Evolutionary conservation across 2,113 vertebrate species (phyloP).

Genomic region (Cryptotis parvus): DNA sequence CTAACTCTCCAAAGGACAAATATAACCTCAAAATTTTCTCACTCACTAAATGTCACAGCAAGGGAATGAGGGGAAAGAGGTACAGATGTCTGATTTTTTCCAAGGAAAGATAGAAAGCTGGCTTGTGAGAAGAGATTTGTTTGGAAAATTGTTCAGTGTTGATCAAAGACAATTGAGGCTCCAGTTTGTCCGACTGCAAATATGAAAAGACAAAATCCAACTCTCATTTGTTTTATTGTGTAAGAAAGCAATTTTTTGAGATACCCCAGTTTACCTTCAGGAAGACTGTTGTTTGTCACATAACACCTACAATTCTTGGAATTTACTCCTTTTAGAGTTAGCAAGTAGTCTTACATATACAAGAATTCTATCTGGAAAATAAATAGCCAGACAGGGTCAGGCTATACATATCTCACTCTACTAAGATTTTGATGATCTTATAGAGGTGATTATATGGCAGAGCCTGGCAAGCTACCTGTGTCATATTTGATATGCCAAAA

Average conservation of each 20-base stretch:
- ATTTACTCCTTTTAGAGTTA: neutral
- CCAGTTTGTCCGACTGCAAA: neutral
- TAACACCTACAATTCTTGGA: neutral
- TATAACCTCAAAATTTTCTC: neutral
- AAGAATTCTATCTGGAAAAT: slow-evolving; percentile 12
- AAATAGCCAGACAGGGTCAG: neutral
- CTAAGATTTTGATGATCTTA: neutral
- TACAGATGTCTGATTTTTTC: neutral
- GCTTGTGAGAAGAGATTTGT: neutral
- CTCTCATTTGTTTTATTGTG: neutral
- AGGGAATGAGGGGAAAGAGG: neutral
- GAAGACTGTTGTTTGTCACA: neutral
- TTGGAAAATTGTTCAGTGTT: neutral
- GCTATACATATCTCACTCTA: neutral
- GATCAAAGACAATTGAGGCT: neutral
- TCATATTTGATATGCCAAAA: too few relatives aligned
- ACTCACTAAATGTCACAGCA: neutral
- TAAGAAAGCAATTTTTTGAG: neutral
- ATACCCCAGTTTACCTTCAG: neutral
- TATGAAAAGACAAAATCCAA: neutral
- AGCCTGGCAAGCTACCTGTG: too few relatives aligned
- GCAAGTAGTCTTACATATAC: neutral
- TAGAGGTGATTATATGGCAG: too few relatives aligned
- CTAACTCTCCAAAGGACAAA: neutral
- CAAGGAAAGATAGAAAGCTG: neutral